These are phyloP conservation scores for Tigriopus californicus DNA, from an alignment of 2,888 invertebrate species.

Conservation along the genomic window DNA sequence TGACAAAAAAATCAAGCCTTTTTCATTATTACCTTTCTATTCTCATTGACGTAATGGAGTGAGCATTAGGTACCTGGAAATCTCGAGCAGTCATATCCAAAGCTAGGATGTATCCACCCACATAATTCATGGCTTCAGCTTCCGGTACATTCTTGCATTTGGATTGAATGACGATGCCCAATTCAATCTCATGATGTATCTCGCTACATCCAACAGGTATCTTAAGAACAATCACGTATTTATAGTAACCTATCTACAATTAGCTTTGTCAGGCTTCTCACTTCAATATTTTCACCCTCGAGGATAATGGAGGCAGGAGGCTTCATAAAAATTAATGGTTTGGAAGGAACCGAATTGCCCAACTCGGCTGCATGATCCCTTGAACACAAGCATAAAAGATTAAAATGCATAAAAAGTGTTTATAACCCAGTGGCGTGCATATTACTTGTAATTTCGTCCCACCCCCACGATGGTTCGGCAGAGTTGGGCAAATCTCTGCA, in stretches of 20 bases:
- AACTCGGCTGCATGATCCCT: slow-evolving; percentile 42
- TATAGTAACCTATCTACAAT: too few species aligned
- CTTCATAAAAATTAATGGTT: slow-evolving; percentile 50
- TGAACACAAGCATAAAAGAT: slow-evolving; percentile 17
- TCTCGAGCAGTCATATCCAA: slow-evolving; percentile 50
- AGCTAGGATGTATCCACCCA: slow-evolving; percentile 50
- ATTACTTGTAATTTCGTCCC: slow-evolving; percentile 43
- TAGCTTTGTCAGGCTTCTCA: slow-evolving; percentile 27
- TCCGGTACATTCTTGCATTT: slow-evolving; percentile 37
- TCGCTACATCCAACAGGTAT: slow-evolving; percentile 43
- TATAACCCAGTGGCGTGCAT: not conserved
- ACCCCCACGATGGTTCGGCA: slow-evolving; percentile 46
- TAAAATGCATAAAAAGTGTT: not conserved
- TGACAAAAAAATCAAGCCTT: too few species aligned
- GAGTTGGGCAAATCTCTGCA: slow-evolving; percentile 23
- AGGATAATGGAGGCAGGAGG: slow-evolving; percentile 44
- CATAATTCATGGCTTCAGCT: slow-evolving; percentile 36
- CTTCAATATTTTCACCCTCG: slow-evolving; percentile 42
- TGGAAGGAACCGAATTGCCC: slow-evolving; percentile 40
- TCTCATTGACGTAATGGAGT: too few species aligned
- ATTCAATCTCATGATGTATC: slow-evolving; percentile 52
- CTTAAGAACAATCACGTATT: slow-evolving; percentile 30
- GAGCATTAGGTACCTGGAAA: slow-evolving; percentile 26
- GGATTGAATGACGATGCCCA: slow-evolving; percentile 49
- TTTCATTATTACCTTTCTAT: too few species aligned